These are phyloP conservation scores for Neria commutata DNA, from an alignment of 2,888 invertebrate genomes.

Conservation along the genomic window DNA sequence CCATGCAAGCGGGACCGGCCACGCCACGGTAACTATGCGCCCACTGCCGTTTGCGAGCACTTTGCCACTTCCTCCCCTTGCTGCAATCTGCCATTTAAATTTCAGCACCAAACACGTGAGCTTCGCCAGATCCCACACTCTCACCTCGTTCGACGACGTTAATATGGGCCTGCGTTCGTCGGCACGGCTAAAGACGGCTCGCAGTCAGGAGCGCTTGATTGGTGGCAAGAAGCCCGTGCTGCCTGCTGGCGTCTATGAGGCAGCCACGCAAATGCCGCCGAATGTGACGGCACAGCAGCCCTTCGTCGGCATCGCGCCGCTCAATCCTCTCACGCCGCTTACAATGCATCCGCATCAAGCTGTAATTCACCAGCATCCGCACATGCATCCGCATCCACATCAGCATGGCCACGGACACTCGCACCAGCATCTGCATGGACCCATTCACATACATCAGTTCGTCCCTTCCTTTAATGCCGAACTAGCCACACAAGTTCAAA, in stretches of 20 bases:
- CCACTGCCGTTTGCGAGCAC: no score
- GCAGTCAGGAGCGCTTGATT: conserved; percentile 74
- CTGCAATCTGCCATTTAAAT: conserved; percentile 15
- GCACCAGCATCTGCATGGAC: conserved; percentile 53
- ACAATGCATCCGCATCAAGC: conserved; percentile 33
- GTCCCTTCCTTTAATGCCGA: conserved; percentile 33
- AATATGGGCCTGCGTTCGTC: conserved; percentile 62
- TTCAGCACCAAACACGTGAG: conserved; percentile 86
- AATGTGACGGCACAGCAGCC: conserved; percentile 40
- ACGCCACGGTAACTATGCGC: conserved; percentile 33
- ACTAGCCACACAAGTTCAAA: conserved; percentile 26
- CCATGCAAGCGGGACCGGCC: conserved; percentile 63
- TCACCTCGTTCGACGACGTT: conserved; percentile 81
- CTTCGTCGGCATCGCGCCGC: conserved; percentile 37
- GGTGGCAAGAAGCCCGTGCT: conserved; percentile 72
- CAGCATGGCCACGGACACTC: conserved; percentile 38
- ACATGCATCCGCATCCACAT: conserved; percentile 40
- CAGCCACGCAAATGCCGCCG: conserved; percentile 39
- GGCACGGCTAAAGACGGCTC: conserved; percentile 62
- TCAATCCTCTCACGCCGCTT: conserved; percentile 39
- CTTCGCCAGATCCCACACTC: conserved; percentile 85
- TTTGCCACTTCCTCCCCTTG: no score
- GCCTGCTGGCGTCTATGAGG: conserved; percentile 50
- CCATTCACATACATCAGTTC: conserved; percentile 49
- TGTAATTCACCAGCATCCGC: conserved; percentile 25